Percentiles rank a stretch among this genome's conserved stretches.
Conservation (phyloP, 2,888 invertebrate species). For the Agapostemon virescens region DNA sequence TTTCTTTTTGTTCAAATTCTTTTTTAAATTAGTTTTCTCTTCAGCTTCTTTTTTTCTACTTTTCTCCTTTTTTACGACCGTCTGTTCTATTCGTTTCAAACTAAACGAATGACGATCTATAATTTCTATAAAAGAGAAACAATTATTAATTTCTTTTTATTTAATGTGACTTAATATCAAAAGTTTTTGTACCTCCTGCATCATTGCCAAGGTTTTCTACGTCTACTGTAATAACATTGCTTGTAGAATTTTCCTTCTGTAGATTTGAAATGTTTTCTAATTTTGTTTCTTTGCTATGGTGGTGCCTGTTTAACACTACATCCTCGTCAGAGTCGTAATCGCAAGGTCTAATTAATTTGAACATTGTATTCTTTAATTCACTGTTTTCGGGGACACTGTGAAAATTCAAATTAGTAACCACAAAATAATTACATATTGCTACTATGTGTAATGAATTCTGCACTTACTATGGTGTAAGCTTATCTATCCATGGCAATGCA, state of each 20-base stretch:
- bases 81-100: neutral
- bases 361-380: constrained; percentile 65
- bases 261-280: neutral
- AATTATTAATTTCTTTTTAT: neutral
- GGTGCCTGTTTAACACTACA: constrained; percentile 30
- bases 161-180: neutral
- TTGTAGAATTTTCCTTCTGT: neutral
- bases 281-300: constrained; percentile 18
- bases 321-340: constrained; percentile 58
- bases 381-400: constrained; percentile 37
- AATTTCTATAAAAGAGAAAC: constrained; percentile 50
- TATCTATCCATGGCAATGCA: constrained; percentile 81
- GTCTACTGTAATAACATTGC: neutral
- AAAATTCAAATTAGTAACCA: constrained; percentile 25
- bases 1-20: neutral
- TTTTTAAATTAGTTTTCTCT: neutral
- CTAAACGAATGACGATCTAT: constrained; percentile 47
- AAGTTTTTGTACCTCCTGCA: constrained; percentile 59
- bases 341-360: constrained; percentile 67
- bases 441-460: neutral
- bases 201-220: constrained; percentile 41
- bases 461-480: constrained; percentile 74
- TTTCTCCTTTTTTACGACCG: neutral
- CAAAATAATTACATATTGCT: neutral
- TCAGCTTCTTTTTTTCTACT: neutral